These are phyloP conservation scores for Tapirus indicus DNA, from an alignment of 2,797 vertebrate species.

Conservation along the genomic window DNA sequence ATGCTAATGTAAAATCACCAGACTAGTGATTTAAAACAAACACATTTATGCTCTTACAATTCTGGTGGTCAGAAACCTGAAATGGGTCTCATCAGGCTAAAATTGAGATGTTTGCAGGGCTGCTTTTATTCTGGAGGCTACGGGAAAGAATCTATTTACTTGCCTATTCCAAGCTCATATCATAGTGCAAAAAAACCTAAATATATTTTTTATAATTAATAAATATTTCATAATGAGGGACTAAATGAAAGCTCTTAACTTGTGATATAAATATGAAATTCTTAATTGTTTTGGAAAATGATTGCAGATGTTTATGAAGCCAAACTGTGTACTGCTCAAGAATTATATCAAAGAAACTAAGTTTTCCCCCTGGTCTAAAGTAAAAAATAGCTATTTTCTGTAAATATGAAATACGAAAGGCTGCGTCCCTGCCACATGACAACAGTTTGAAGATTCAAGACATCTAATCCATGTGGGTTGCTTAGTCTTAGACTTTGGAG, in stretches of 20 bases:
- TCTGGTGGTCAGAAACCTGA: background rate
- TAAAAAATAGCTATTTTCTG: background rate
- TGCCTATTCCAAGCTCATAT: too few relatives aligned
- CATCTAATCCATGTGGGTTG: background rate
- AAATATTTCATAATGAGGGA: background rate
- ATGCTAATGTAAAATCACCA: background rate
- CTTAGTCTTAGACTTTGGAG: background rate
- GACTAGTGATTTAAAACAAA: background rate
- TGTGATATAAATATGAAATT: background rate
- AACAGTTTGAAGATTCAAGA: background rate
- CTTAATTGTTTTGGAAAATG: background rate
- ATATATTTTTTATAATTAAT: background rate
- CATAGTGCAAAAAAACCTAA: background rate
- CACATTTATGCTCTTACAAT: too few relatives aligned
- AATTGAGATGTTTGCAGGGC: background rate
- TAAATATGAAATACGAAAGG: accelerated
- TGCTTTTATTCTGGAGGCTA: background rate
- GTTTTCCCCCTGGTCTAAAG: background rate
- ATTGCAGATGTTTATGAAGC: background rate
- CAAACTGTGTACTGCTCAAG: too few relatives aligned
- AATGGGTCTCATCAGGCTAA: background rate
- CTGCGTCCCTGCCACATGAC: background rate
- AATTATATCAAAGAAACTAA: background rate
- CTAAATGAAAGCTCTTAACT: background rate
- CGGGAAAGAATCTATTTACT: too few relatives aligned